These are phyloP conservation scores for Xanthostigma xanthostigma DNA, from an alignment of 2,888 invertebrate genomes.

Conservation along the genomic window DNA sequence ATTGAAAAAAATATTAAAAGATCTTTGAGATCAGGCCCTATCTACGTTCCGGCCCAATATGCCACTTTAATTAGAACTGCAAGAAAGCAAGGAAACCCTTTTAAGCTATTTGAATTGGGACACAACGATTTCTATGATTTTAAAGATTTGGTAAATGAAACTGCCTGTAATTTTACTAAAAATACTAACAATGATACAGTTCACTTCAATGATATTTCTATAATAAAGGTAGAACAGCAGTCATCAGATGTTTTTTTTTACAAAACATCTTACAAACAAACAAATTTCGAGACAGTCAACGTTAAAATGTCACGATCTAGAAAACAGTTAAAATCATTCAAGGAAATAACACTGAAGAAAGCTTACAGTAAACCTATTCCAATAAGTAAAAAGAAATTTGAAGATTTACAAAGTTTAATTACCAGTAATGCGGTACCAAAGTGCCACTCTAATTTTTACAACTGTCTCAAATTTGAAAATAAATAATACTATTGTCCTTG, in stretches of 20 bases:
- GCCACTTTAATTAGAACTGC: constrained; percentile 11
- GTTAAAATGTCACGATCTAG: no score
- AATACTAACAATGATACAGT: constrained; percentile 12
- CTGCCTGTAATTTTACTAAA: constrained; percentile 13
- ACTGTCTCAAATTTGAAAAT: no score
- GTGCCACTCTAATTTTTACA: no score
- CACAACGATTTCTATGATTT: constrained; percentile 10
- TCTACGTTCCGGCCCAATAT: constrained; percentile 16
- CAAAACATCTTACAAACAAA: background rate
- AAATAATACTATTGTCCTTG: no score
- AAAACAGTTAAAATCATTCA: no score
- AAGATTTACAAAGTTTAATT: no score
- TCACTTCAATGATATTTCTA: constrained; percentile 13
- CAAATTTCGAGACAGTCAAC: background rate
- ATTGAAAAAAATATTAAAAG: constrained; percentile 18
- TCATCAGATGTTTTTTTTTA: background rate
- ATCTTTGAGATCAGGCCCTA: constrained; percentile 16
- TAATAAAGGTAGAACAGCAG: constrained; percentile 12
- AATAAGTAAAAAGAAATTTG: no score
- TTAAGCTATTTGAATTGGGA: constrained; percentile 11
- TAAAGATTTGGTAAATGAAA: constrained; percentile 12
- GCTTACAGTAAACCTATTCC: no score
- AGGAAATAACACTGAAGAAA: no score
- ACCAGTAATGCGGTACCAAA: no score
- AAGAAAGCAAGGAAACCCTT: constrained; percentile 13